Evolutionary conservation across 2,113 vertebrate genomes (phyloP).

Genomic region (Chascanopsetta lugubris): DNA sequence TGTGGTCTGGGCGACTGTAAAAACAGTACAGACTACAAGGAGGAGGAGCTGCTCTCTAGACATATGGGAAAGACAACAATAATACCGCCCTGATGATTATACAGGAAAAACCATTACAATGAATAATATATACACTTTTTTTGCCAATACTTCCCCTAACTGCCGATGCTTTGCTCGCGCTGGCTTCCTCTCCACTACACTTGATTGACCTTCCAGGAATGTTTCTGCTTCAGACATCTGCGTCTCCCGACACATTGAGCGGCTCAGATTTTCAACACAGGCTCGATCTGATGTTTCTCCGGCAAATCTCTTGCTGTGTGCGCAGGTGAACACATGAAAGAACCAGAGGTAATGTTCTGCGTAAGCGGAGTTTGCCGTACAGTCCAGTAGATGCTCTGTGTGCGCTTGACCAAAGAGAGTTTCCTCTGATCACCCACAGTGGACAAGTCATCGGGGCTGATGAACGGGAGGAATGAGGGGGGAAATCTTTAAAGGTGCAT

Average conservation of each 20-base stretch:
- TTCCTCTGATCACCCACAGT: neutral
- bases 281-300: neutral
- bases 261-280: slow-evolving; percentile 1
- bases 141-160: neutral
- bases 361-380: neutral
- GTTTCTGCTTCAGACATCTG: neutral
- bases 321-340: too few species aligned
- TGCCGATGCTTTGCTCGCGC: neutral
- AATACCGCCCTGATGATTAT: neutral
- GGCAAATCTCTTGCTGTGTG: too few species aligned
- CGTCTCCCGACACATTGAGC: neutral
- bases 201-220: neutral
- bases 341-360: neutral
- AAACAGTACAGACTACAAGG: neutral
- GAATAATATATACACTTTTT: neutral
- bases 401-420: neutral
- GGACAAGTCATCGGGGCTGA: neutral
- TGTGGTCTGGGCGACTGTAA: too few species aligned
- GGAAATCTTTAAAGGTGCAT: too few species aligned
- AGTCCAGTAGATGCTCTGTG: too few species aligned
- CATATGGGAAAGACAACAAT: neutral
- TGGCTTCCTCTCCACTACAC: too few species aligned
- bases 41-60: neutral
- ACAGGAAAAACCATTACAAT: neutral
- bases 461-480: neutral